These are phyloP conservation scores for Microctenopoma lineatum DNA, from an alignment of 2,797 vertebrate species.

Conservation along the genomic window DNA sequence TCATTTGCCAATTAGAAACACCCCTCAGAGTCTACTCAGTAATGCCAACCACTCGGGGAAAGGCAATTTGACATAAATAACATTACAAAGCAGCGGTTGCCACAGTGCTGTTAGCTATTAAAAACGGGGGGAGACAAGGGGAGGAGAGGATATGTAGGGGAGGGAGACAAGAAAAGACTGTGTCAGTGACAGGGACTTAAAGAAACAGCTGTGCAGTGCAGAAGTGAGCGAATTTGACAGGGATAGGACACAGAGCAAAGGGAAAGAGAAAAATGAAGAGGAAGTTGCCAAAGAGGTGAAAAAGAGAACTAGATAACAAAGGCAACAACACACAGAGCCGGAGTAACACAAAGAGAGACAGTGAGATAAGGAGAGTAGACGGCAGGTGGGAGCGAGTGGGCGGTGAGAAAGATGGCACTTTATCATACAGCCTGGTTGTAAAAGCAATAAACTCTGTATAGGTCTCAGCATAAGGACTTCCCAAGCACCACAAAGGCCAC, in stretches of 20 bases:
- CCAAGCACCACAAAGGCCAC: slow-evolving; percentile 64
- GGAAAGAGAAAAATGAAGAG: slow-evolving; percentile 25
- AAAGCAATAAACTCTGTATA: slow-evolving; percentile 71
- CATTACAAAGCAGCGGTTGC: slow-evolving; percentile 10
- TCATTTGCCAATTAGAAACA: slow-evolving; percentile 26
- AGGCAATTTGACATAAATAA: slow-evolving; percentile 7
- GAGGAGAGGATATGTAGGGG: background rate
- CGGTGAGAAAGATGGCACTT: slow-evolving; percentile 60
- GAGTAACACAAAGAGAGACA: slow-evolving; percentile 23
- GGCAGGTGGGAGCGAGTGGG: slow-evolving; percentile 44
- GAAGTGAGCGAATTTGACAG: slow-evolving; percentile 8
- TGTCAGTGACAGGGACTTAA: background rate
- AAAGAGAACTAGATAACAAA: slow-evolving; percentile 29
- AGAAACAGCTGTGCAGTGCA: background rate
- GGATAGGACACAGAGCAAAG: slow-evolving; percentile 7
- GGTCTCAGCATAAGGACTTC: slow-evolving; percentile 69
- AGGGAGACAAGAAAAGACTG: background rate
- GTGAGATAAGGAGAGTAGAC: slow-evolving; percentile 26
- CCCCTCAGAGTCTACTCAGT: slow-evolving; percentile 17
- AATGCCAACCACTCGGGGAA: background rate
- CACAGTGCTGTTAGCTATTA: slow-evolving; percentile 3
- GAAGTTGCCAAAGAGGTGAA: slow-evolving; percentile 31
- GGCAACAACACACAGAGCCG: slow-evolving; percentile 10
- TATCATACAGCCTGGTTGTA: slow-evolving; percentile 64
- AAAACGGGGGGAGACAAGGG: background rate